phyloP scores from a whole-genome alignment of 1,140 invertebrate species.

The Gryllus bimaculatus region DNA sequence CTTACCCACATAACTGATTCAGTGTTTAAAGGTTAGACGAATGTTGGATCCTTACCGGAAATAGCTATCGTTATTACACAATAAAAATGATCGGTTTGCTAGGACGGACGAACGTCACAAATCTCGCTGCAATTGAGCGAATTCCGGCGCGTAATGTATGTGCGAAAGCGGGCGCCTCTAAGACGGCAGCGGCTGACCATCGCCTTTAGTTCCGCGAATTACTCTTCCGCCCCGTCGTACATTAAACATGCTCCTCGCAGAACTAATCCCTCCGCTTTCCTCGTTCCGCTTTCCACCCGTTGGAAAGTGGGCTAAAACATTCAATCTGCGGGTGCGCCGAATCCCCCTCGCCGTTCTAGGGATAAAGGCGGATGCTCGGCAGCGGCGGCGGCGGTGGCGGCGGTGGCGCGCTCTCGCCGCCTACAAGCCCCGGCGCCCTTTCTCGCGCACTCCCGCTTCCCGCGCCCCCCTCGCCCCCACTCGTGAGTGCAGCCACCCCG shows the following conservation, averaged over 20 bases:
- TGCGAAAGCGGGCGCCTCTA: too few species aligned
- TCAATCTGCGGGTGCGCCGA: background rate
- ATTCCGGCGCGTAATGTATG: too few species aligned
- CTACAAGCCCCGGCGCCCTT: background rate
- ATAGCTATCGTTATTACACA: too few species aligned
- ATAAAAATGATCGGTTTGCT: too few species aligned
- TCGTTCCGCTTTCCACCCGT: background rate
- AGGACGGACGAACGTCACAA: too few species aligned
- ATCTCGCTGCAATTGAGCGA: too few species aligned
- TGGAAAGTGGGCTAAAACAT: slow-evolving; percentile 1
- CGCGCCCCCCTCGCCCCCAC: too few species aligned
- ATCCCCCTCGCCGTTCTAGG: background rate
- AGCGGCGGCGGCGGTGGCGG: too few species aligned
- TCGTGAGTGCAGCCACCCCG: background rate
- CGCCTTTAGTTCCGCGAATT: background rate
- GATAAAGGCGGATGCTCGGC: background rate
- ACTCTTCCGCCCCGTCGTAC: background rate
- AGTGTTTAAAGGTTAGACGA: too few species aligned
- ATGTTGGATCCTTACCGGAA: too few species aligned
- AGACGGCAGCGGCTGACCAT: background rate
- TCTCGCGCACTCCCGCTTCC: background rate
- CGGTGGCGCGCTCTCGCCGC: background rate
- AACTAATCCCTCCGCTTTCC: background rate
- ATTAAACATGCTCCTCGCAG: background rate
- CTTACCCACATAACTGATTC: too few species aligned